Evolutionary conservation across 2,888 invertebrate genomes (phyloP).

Genomic region (Frankliniella intonsa): DNA sequence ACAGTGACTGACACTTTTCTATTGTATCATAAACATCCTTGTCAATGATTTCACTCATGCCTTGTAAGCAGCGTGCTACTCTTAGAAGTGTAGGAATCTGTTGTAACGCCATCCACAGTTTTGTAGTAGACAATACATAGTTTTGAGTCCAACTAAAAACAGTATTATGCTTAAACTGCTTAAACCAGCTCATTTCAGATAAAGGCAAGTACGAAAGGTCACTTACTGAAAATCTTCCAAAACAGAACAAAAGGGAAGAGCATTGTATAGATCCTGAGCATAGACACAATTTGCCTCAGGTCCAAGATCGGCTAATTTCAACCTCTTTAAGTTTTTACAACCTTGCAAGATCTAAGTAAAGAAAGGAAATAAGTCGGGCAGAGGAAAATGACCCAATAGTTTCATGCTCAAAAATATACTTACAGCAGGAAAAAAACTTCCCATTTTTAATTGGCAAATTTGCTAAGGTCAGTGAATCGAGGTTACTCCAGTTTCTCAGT

Average conservation of each 20-base stretch:
- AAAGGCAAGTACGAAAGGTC: neutral
- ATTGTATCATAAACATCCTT: neutral
- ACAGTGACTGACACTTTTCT: neutral
- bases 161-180: neutral
- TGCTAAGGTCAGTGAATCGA: neutral
- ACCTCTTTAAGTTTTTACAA: neutral
- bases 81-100: neutral
- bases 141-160: neutral
- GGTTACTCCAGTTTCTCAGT: neutral
- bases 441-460: neutral
- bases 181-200: neutral
- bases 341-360: neutral
- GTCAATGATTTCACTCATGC: neutral
- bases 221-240: constrained; percentile 7
- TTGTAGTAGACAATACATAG: neutral
- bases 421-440: neutral
- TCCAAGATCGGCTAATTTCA: neutral
- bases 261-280: neutral
- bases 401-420: neutral
- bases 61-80: neutral
- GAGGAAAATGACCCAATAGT: neutral
- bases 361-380: neutral
- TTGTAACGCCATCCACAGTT: neutral
- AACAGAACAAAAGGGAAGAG: neutral
- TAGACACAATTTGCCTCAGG: neutral